These are phyloP conservation scores for Harpagoxenus sublaevis DNA, from an alignment of 2,888 invertebrate species.

Conservation along the genomic window DNA sequence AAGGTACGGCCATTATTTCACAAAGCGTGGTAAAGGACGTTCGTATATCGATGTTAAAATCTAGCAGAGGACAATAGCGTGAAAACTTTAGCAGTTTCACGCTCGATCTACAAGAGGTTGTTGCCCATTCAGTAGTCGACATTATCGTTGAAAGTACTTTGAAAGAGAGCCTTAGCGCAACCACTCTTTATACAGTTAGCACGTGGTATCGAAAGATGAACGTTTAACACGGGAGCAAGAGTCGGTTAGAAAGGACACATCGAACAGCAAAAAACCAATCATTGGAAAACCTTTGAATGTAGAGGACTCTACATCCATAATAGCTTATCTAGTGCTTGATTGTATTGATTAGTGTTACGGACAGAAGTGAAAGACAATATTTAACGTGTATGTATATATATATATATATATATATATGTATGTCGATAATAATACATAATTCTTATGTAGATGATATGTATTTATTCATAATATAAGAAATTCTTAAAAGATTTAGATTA, in stretches of 20 bases:
- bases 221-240: conserved; percentile 65
- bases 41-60: conserved; percentile 68
- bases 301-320: background rate
- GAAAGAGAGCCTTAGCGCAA: conserved; percentile 55
- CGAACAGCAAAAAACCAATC: conserved; percentile 62
- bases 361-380: background rate
- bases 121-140: conserved; percentile 73
- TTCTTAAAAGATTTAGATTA: background rate
- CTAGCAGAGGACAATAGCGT: conserved; percentile 66
- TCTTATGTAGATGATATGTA: background rate
- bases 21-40: conserved; percentile 64
- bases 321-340: background rate
- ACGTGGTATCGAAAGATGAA: conserved; percentile 63
- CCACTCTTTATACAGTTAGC: conserved; percentile 42
- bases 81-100: conserved; percentile 73
- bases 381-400: background rate
- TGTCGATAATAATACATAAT: background rate
- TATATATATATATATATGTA: background rate
- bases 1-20: conserved; percentile 27
- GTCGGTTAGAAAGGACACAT: conserved; percentile 36
- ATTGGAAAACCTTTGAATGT: conserved; percentile 57
- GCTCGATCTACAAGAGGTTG: conserved; percentile 67
- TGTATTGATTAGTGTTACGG: conserved; percentile 9
- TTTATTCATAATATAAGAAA: background rate
- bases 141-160: conserved; percentile 69